Evolutionary conservation across 2,888 invertebrate genomes (phyloP), one percentile per base, ranked within the genome.

Genomic region (Nephrotoma guestfalica): DNA sequence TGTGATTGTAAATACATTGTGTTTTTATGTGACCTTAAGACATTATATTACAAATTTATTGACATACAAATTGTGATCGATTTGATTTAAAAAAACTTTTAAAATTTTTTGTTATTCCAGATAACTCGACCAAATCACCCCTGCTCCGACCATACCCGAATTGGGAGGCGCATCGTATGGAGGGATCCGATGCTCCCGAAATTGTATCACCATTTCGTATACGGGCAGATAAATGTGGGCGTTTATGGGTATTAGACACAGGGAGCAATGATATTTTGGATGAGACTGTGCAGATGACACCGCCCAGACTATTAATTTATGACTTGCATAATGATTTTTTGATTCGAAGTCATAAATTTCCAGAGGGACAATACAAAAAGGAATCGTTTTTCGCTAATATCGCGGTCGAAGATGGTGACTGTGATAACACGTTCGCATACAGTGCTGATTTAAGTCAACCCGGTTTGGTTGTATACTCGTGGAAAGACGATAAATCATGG

Each of bases 211-310:
- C 96, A 0, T 96, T 95, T 90, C 92, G 96, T 6, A 92, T 96
- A 1, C 92, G 95, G 0, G 96, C 95, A 0, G 96, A 96, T 90
- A 93, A 93, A 86, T 96, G 96, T 90, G 94, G 94, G 13, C 93
- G 96, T 0, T 93, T 96, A 0, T 96, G 96, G 96, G 95, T 96
- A 9, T 90, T 96, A 84, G 96, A 96, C 89, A 95, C 94, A 1
- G 96, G 96, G 0, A 93, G 94, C 57, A 92, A 94, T 0, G 94
- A 95, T 87, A 93, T 94, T 85, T 89, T 95, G 2, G 91, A 90
- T 7, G 92, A 91, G 0, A 92, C 91, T 84, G 93, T 91, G 86
- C 88, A 91, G 0, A 93, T 92, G 89, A 93, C 93, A 18, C 93
- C 94, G 0, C 93, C 95, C 0, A 93, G 94, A 41, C 91, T 96